Evolutionary conservation across 2,797 vertebrate genomes (phyloP).

Genomic region (Pipistrellus nathusii): DNA sequence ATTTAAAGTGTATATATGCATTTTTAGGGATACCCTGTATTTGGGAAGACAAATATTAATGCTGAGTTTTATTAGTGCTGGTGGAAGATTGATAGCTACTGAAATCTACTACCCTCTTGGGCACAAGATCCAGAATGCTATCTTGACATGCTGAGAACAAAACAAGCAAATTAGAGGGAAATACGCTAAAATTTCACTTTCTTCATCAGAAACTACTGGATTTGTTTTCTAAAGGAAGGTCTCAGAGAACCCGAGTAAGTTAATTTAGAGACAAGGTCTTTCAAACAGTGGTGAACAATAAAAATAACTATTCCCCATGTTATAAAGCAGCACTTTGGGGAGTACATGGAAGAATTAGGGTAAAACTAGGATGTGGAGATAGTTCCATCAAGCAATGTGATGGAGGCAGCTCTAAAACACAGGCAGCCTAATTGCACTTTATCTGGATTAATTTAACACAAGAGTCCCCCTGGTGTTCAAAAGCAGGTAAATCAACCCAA

Average conservation of each 20-base stretch:
- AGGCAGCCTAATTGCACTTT: neutral
- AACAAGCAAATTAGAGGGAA: neutral
- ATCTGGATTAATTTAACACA: neutral
- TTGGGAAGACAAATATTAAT: conserved; percentile 17
- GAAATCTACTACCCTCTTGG: neutral
- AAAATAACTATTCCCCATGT: neutral
- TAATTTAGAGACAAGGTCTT: neutral
- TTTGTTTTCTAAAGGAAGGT: conserved; percentile 37
- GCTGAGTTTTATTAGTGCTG: neutral
- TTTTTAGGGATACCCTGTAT: neutral
- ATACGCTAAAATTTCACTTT: neutral
- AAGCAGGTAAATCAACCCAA: neutral
- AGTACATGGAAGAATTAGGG: neutral
- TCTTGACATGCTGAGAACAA: neutral
- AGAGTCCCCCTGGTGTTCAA: conserved; percentile 67
- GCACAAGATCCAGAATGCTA: neutral
- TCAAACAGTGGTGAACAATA: neutral
- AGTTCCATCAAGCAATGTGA: neutral
- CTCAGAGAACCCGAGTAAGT: neutral
- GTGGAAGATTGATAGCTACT: neutral
- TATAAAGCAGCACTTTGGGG: neutral
- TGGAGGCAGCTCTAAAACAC: neutral
- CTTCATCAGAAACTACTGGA: conserved; percentile 29
- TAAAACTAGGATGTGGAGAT: neutral
- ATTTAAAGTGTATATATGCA: no score